These are phyloP conservation scores for Panopea generosa DNA, from an alignment of 2,888 invertebrate genomes.

Conservation along the genomic window DNA sequence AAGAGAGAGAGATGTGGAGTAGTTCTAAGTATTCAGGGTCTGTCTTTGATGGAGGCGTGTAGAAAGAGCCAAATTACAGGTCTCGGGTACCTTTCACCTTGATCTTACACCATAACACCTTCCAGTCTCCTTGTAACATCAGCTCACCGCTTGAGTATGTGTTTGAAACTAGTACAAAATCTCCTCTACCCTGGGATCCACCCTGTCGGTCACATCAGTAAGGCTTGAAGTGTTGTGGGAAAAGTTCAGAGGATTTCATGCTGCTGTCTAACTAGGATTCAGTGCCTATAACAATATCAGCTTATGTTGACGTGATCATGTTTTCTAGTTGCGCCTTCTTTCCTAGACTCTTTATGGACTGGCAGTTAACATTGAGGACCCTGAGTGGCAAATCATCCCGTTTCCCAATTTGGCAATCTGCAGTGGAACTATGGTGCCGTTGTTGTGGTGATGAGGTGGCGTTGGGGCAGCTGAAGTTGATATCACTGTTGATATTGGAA, in stretches of 20 bases:
- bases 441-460: background rate
- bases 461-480: background rate
- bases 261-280: constrained; percentile 24
- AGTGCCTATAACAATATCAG: constrained; percentile 24
- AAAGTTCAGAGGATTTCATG: constrained; percentile 10
- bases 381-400: background rate
- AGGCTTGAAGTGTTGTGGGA: too few species aligned
- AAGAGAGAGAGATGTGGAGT: background rate
- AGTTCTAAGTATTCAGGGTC: background rate
- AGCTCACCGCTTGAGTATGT: background rate
- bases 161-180: background rate
- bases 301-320: too few species aligned
- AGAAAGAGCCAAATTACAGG: background rate
- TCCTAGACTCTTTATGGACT: constrained; percentile 21
- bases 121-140: background rate
- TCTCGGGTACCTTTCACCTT: too few species aligned
- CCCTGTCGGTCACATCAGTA: background rate
- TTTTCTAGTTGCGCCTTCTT: too few species aligned
- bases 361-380: constrained; percentile 15
- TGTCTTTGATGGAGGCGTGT: background rate
- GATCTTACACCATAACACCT: constrained; percentile 4
- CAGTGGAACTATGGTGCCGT: background rate
- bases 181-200: background rate
- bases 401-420: background rate
- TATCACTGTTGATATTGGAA: background rate